Base-by-base conservation (phyloP, 1,140 invertebrate species). In the Pachyrhynchus sulphureomaculatus region DNA sequence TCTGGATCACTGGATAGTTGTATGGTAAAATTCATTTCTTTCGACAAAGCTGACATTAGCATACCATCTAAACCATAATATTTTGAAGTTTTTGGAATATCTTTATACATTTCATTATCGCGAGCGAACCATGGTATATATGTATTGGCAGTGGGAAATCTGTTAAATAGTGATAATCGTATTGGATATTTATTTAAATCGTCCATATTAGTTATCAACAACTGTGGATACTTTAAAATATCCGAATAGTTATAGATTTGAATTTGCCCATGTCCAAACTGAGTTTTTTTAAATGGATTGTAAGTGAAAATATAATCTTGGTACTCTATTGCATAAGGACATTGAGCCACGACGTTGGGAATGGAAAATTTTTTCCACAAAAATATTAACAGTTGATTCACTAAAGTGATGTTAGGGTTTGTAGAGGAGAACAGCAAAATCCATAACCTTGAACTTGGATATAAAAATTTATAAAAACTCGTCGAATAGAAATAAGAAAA, bases 301-400 rank as follows among this genome's bases (percentile, higher is more conserved):
- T 62, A 62, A 32, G 42, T 55, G 8, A 56, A 24, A 33, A 61
- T 18, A 17, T 10, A 42, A 0, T 52, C 48, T 44, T 24, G 15
- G 12, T 34, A 12, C 15, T 61, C 13, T 34, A 6, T 2, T 0
- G 49, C 44, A 32, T 37, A 61, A 4, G 58, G 58, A 23, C 52
- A 42, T 18, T 61, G 58, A 10, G 34, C 58, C 2, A 61, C 8
- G 2, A 44, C 41, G 32, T 61, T 61, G 9, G 45, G n/a, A 8
- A 61, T 52, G 8, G 37, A 42, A 48, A 55, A 65, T 32, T 57
- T 48, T 44, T 54, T 26, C 66, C 66, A 68, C 24, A 67, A 26
- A 18, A 32, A 36, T 34, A 20, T 23, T 34, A 67, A 29, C n/a
- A 64, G 33, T 15, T 55, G 8, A 17, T 51, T 45, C 0, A 47